Evolutionary conservation across 2,113 vertebrate species (phyloP), one percentile per base, ranked within the genome.

Genomic region (Nannospalax galili): DNA sequence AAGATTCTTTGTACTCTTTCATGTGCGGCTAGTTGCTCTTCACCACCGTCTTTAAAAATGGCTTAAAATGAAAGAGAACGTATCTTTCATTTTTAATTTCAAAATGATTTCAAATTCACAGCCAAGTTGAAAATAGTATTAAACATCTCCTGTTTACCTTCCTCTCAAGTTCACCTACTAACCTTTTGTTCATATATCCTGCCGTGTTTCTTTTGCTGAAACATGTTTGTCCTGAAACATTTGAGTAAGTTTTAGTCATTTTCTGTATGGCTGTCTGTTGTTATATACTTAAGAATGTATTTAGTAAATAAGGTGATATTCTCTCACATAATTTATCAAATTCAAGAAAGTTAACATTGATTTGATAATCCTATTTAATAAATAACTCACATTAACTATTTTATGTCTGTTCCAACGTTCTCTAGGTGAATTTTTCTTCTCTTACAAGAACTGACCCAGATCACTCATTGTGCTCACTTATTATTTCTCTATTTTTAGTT

Each of bases 101-200:
- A 64, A 92, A 95, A 91, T 82, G 65, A 82, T 86, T 93, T 94
- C 24, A 89, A 67, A 88, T 22, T 74, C 84, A 67, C 52, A 92
- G 73, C 85, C 78, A 85, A 89, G 20, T 84, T 84, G 72, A 89
- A 64, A 78, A 20, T 22, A 37, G 17, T 80, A 32, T 26, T 74
- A 35, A 92, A 56, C 20, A 32, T 32, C 26, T 79, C 4, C 40
- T 84, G 17, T 72, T 95, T 88, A 30, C 15, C 9, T 65, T 84
- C 88, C 45, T 70, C 15, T 72, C 6, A 62, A 1, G 74, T 56
- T 87, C 14, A 20, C 14, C 19, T 90, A 7, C 69, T 92, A 84
- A 84, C 19, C 35, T 86, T 88, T 93, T 72, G 42, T n/a, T 74
- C 30, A 45, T 84, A 26, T 72, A 16, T n/a, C 84, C 84, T 84